These are phyloP conservation scores for Cydia amplana DNA, from an alignment of 1,140 invertebrate genomes.

Conservation along the genomic window DNA sequence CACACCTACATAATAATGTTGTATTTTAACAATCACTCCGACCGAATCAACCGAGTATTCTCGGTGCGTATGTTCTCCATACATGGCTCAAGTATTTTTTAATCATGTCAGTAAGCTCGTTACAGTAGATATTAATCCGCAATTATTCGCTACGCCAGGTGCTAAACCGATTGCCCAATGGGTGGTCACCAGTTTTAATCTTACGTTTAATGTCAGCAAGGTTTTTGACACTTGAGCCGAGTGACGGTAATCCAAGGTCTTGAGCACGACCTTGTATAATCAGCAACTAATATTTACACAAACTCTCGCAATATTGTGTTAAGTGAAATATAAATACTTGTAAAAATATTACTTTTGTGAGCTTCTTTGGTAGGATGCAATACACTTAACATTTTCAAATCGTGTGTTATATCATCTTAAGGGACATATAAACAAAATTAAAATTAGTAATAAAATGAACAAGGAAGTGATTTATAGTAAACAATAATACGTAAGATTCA, in stretches of 20 bases:
- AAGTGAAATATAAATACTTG: slow-evolving; percentile 16
- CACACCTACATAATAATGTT: background rate
- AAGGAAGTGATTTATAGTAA: too few species aligned
- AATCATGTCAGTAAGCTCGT: slow-evolving; percentile 15
- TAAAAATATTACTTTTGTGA: background rate
- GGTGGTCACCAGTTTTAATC: slow-evolving; percentile 15
- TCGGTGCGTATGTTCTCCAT: background rate
- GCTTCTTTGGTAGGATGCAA: background rate
- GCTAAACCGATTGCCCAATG: slow-evolving; percentile 20
- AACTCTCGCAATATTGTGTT: slow-evolving; percentile 9
- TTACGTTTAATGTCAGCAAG: slow-evolving; percentile 16
- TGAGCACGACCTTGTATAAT: slow-evolving; percentile 9
- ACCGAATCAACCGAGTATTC: too few species aligned
- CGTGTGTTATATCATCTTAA: too few species aligned
- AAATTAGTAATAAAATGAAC: too few species aligned
- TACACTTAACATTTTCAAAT: background rate
- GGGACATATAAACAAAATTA: background rate
- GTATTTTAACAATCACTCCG: background rate
- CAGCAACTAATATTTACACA: slow-evolving; percentile 15
- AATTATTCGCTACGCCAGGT: slow-evolving; percentile 19
- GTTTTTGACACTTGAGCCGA: slow-evolving; percentile 27
- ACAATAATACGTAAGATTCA: too few species aligned
- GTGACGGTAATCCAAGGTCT: slow-evolving; percentile 28
- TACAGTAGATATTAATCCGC: slow-evolving; percentile 4
- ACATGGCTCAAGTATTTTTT: background rate